These are phyloP conservation scores for Hylomyscus alleni DNA, from an alignment of 2,797 vertebrate genomes.

Conservation along the genomic window DNA sequence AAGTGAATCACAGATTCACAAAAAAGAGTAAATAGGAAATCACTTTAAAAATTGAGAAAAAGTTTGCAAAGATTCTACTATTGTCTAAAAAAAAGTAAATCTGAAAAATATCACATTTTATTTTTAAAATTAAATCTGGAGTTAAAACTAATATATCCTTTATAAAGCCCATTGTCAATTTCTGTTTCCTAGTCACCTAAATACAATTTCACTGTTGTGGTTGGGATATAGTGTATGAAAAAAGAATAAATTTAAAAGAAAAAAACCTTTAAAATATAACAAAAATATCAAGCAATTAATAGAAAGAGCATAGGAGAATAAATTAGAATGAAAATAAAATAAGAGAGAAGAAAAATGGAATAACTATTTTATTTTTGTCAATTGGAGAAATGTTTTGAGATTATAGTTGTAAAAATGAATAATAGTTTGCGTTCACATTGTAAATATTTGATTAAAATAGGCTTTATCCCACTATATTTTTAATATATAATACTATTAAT, in stretches of 20 bases:
- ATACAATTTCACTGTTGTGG: background rate
- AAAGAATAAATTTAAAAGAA: background rate
- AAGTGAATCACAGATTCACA: background rate
- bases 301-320: background rate
- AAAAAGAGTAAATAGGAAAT: background rate
- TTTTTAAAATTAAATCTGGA: background rate
- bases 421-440: background rate
- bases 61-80: background rate
- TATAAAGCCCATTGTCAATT: too few relatives aligned
- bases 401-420: background rate
- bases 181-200: too few relatives aligned
- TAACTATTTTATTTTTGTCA: background rate
- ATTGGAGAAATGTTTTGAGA: background rate
- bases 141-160: background rate
- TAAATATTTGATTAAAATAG: background rate
- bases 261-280: background rate
- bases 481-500: background rate
- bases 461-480: background rate
- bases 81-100: background rate
- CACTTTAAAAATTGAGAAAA: background rate
- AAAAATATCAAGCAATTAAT: background rate
- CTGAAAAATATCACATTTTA: background rate
- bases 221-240: background rate
- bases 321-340: background rate
- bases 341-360: background rate